These are phyloP conservation scores for Xestia xanthographa DNA, from an alignment of 2,888 invertebrate genomes.

Conservation along the genomic window DNA sequence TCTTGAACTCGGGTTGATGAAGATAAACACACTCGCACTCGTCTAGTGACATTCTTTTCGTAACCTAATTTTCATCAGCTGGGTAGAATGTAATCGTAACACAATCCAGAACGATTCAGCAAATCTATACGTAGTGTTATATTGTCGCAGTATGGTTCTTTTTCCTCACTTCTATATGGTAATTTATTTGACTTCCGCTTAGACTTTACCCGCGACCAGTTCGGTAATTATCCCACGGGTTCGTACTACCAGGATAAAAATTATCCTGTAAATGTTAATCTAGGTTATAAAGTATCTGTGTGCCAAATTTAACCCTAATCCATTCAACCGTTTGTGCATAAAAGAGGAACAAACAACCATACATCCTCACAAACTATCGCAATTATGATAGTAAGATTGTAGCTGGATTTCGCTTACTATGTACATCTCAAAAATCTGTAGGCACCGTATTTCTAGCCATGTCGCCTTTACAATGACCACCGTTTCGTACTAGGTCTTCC, in stretches of 20 bases:
- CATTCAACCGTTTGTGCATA: too few relatives aligned
- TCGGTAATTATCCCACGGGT: too few relatives aligned
- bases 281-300: too few relatives aligned
- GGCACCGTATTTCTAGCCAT: background rate
- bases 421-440: background rate
- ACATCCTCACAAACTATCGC: too few relatives aligned
- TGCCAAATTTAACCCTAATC: too few relatives aligned
- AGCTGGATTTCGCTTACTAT: background rate
- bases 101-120: background rate
- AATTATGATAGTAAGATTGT: too few relatives aligned
- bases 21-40: background rate
- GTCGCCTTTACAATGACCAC: background rate
- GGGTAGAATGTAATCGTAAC: constrained; percentile 14
- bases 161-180: background rate
- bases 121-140: background rate
- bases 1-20: background rate
- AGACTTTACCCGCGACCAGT: too few relatives aligned
- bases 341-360: too few relatives aligned
- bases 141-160: background rate
- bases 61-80: background rate
- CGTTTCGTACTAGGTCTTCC: too few relatives aligned
- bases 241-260: too few relatives aligned
- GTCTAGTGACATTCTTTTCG: background rate
- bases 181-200: too few relatives aligned
- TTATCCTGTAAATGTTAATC: too few relatives aligned